A percentile compares a stretch with the other conserved stretches of the same genome.
Evolutionary conservation across 2,113 vertebrate genomes (phyloP).

Genomic region (Rousettus leschenaultii): DNA sequence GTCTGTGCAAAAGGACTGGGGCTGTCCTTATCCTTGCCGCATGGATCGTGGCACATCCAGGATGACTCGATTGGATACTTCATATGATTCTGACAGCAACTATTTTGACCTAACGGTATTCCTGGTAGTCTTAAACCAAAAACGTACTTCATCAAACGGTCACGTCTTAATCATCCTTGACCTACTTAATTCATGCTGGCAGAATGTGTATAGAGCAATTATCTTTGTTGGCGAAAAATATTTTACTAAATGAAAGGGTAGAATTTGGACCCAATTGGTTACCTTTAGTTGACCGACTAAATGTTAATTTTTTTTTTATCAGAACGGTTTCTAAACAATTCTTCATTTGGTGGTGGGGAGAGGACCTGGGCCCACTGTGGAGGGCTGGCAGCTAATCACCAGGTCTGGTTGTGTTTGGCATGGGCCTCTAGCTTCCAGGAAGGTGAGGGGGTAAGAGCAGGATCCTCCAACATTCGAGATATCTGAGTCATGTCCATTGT

Average conservation of each 20-base stretch:
- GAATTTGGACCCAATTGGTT: background rate
- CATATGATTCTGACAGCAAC: background rate
- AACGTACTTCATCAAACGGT: background rate
- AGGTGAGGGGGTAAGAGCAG: background rate
- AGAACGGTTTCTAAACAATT: background rate
- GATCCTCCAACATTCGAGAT: background rate
- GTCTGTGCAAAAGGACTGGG: background rate
- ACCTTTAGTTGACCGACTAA: background rate
- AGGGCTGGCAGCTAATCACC: background rate
- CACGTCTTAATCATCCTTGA: conserved; percentile 25
- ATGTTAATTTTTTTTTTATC: background rate
- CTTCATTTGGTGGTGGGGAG: background rate
- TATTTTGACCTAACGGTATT: background rate
- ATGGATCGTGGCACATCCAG: background rate
- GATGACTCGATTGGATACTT: background rate
- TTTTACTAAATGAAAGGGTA: background rate
- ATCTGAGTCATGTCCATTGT: conserved; percentile 71
- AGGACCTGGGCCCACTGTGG: background rate
- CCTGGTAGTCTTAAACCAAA: background rate
- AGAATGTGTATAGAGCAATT: background rate
- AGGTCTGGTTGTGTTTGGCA: background rate
- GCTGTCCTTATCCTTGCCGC: background rate
- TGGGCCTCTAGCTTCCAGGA: conserved; percentile 3
- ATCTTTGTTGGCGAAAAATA: background rate
- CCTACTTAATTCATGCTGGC: background rate